Conservation (phyloP, 2,888 invertebrate genomes). For the Leptinotarsa rubiginosa region DNA sequence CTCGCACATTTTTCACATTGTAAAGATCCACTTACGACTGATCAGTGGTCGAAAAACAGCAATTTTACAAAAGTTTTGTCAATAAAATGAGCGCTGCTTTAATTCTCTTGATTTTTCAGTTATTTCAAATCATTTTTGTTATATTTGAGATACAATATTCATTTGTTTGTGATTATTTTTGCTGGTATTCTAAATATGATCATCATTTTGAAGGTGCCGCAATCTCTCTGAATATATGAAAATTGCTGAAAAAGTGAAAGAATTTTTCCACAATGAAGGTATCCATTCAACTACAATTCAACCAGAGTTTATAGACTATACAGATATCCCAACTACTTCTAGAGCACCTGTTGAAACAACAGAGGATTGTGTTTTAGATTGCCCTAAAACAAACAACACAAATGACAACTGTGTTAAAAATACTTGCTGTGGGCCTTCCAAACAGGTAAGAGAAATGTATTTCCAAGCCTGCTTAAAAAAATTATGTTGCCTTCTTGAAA, state of each 20-base stretch:
- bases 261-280: constrained; percentile 97
- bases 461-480: too few species aligned
- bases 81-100: too few species aligned
- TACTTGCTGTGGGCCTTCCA: constrained; percentile 88
- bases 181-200: not conserved
- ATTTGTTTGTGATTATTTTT: not conserved
- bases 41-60: too few species aligned
- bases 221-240: constrained; percentile 97
- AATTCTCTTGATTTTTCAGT: too few species aligned
- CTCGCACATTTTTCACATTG: too few species aligned
- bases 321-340: constrained; percentile 62
- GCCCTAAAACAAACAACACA: constrained; percentile 79
- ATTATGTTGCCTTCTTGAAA: too few species aligned
- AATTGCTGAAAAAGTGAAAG: constrained; percentile 95
- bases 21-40: too few species aligned
- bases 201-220: constrained; percentile 75
- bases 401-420: constrained; percentile 80
- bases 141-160: too few species aligned
- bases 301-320: constrained; percentile 94
- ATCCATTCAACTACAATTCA: constrained; percentile 99
- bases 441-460: constrained; percentile 71
- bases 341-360: constrained; percentile 69
- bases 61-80: too few species aligned
- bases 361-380: constrained; percentile 85
- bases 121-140: too few species aligned